phyloP scores from a whole-genome alignment of 2,113 vertebrate species.

The Macrotus californicus region DNA sequence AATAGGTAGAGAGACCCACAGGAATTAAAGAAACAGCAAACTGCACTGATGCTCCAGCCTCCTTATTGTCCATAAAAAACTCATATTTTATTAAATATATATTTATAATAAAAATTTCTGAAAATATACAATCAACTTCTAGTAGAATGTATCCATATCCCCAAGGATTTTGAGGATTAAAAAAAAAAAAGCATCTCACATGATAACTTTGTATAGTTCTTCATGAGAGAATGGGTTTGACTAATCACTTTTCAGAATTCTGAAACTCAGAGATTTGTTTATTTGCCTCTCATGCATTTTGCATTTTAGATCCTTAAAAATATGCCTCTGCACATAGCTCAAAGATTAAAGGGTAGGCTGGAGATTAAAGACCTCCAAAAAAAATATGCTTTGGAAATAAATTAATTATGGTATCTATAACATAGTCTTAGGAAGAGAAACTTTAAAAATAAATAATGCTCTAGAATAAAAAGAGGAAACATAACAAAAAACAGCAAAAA shows the following conservation, averaged over 20 bases:
- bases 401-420: constrained; percentile 1
- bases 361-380: background rate
- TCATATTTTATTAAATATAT: background rate
- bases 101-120: background rate
- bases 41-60: background rate
- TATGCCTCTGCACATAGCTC: background rate
- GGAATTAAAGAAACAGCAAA: background rate
- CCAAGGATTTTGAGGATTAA: background rate
- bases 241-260: background rate
- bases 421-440: background rate
- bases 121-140: background rate
- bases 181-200: background rate
- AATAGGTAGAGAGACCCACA: background rate
- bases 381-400: background rate
- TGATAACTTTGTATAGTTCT: background rate
- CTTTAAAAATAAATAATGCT: background rate
- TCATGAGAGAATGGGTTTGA: background rate
- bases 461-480: background rate
- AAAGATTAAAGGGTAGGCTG: background rate
- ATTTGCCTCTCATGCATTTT: background rate
- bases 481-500: background rate
- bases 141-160: background rate
- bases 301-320: background rate
- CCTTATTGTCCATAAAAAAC: background rate
- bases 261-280: background rate